Percentiles rank a stretch among this genome's conserved stretches.
Conservation (phyloP, 2,113 vertebrate genomes). For the Sporophila hypoxantha region DNA sequence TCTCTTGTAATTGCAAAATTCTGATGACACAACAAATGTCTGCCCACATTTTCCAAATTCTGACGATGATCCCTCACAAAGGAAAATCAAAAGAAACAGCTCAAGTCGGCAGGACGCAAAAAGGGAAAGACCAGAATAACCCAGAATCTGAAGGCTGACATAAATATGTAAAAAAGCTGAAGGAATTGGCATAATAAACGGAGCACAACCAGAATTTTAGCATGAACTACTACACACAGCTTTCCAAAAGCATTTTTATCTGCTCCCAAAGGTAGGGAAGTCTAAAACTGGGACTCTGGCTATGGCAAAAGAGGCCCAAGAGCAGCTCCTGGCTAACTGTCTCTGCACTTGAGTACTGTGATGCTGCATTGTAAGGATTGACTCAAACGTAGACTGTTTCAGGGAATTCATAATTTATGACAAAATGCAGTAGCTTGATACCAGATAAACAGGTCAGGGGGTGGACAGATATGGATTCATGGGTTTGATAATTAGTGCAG, state of each 20-base stretch:
- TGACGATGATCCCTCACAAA: fast-evolving
- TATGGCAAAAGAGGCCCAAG: neutral
- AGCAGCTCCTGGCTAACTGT: neutral
- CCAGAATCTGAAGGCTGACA: neutral
- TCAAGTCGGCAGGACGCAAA: neutral
- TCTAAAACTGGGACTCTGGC: neutral
- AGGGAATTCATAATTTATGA: neutral
- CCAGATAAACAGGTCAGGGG: neutral
- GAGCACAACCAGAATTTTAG: neutral
- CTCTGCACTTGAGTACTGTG: neutral
- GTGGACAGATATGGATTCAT: neutral
- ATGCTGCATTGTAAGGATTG: neutral
- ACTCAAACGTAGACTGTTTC: neutral
- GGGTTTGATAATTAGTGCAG: neutral
- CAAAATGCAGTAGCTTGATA: neutral
- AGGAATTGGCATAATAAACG: neutral
- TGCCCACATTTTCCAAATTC: neutral
- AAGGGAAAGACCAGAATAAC: neutral
- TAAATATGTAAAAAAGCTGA: neutral
- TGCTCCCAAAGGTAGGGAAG: neutral
- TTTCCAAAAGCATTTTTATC: neutral
- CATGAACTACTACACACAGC: neutral
- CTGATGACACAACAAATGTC: neutral
- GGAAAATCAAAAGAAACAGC: neutral
- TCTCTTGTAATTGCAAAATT: neutral